Base-by-base conservation (phyloP, 2,113 vertebrate species). In the Cyphomyrus discorhynchus region DNA sequence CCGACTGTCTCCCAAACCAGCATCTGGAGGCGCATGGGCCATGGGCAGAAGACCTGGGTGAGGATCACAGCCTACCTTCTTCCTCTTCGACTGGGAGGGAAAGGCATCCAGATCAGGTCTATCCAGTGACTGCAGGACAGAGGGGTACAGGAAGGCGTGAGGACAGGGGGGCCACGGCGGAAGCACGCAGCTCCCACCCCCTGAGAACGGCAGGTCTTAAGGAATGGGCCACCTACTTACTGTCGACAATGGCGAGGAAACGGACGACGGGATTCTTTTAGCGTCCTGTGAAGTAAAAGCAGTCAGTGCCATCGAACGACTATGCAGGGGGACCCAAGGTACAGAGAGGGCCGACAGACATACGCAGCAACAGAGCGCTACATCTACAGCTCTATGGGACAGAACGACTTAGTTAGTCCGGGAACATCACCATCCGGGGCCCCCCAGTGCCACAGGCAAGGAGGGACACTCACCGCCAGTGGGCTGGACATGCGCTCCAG, bases 401-500 rank as follows among this genome's bases (percentile, higher is more conserved):
- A 39, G 70, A 77, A 77, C 1, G 4, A 6, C 31, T 70, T 11
- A 35, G 62, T 66, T 66, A 74, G 70, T 39, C 31, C 70, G 19
- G 70, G 70, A 77, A 39, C 24, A 39, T 39, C 35, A 27, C 45
- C 45, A n/a, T 10, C n/a, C n/a, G 24, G 47, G 24, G n/a, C 45
- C 84, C 84, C 27, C 11, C 1, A 52, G 31, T 35, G 24, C 46
- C 21, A 21, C 24, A 52, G 17, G 7, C 42, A 42, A 7, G 19
- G 8, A 39, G 24, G 11, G 39, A 3, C 21, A 95, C 92, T 97
- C 94, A 99, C 98, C 91, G 97, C 96, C 86, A 99, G 95, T 52
- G 98, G 98, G 91, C 97, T 99, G 19, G 98, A 99, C 98, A 99
- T 98, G 93, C 97, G 98, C 95, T 99, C 98, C 94, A 99, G 90